These are phyloP conservation scores for Callopanchax toddi DNA, from an alignment of 2,113 vertebrate species.

Conservation along the genomic window DNA sequence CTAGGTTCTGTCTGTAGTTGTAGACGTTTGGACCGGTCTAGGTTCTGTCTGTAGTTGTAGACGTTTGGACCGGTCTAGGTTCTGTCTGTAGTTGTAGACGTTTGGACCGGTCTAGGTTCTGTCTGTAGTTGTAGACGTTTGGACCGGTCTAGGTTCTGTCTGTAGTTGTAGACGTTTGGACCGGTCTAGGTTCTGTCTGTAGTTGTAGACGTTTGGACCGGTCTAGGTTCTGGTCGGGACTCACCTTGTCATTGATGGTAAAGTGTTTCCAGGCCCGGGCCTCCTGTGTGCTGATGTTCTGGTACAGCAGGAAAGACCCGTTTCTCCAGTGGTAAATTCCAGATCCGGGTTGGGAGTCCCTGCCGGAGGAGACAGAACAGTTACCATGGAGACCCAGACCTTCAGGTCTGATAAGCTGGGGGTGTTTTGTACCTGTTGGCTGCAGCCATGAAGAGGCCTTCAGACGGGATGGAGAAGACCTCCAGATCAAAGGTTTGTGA, in stretches of 20 bases:
- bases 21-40: no score
- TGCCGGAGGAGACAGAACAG: not conserved
- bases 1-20: no score
- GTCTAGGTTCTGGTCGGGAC: not conserved
- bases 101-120: no score
- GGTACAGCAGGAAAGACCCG: conserved; percentile 86
- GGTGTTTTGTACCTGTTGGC: conserved; percentile 80
- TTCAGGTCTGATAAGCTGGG: not conserved
- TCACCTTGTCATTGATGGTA: conserved; percentile 87
- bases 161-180: no score
- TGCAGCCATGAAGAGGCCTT: conserved; percentile 88
- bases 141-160: no score
- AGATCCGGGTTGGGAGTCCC: conserved; percentile 76
- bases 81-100: no score
- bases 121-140: no score
- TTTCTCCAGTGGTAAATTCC: conserved; percentile 89
- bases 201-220: no score
- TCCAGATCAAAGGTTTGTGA: conserved; percentile 91
- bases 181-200: no score
- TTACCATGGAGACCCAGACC: conserved; percentile 2
- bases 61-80: no score
- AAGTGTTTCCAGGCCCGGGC: conserved; percentile 94
- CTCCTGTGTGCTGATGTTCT: conserved; percentile 89
- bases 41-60: no score
- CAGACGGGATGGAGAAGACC: conserved; percentile 85